These are phyloP conservation scores for Brachypalpus laphriformis DNA, from an alignment of 2,888 invertebrate genomes.

Conservation along the genomic window DNA sequence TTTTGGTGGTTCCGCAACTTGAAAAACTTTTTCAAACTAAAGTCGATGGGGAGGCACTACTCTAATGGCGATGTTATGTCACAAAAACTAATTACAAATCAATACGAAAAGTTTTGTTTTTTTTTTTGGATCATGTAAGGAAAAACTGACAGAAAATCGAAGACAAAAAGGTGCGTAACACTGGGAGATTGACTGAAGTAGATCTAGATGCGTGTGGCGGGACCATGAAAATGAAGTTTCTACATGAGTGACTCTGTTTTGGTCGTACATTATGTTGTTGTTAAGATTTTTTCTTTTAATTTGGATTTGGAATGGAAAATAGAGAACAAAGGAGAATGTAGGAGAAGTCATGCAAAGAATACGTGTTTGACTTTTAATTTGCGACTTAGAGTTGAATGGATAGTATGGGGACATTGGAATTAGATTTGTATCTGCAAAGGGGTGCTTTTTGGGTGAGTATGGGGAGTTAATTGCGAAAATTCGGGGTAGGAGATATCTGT, in stretches of 20 bases:
- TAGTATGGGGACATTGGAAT: slow-evolving; percentile 4
- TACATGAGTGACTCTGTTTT: slow-evolving; percentile 49
- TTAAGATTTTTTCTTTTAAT: slow-evolving; percentile 14
- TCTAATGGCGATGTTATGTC: not conserved
- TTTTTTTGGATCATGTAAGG: not conserved
- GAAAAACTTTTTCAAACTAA: not conserved
- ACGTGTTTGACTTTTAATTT: slow-evolving; percentile 41
- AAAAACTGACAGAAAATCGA: slow-evolving; percentile 27
- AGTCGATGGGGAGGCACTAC: not conserved
- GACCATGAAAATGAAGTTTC: slow-evolving; percentile 53
- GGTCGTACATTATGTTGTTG: slow-evolving; percentile 15
- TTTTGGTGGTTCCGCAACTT: slow-evolving; percentile 41
- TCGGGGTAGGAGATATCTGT: too few species aligned
- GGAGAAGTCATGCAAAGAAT: slow-evolving; percentile 40
- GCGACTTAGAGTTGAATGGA: not conserved
- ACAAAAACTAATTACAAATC: slow-evolving; percentile 41
- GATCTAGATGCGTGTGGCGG: slow-evolving; percentile 43
- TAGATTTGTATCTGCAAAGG: not conserved
- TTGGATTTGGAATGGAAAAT: slow-evolving; percentile 21
- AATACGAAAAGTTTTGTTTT: slow-evolving; percentile 13
- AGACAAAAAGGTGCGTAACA: slow-evolving; percentile 44
- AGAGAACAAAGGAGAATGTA: not conserved
- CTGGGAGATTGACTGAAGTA: not conserved
- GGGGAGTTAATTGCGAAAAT: too few species aligned
- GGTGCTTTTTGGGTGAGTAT: not conserved